A percentile compares a stretch with the other conserved stretches of the same genome.
Evolutionary conservation across 2,888 invertebrate genomes (phyloP).

Genomic region (Prosopocoilus inquinatus): DNA sequence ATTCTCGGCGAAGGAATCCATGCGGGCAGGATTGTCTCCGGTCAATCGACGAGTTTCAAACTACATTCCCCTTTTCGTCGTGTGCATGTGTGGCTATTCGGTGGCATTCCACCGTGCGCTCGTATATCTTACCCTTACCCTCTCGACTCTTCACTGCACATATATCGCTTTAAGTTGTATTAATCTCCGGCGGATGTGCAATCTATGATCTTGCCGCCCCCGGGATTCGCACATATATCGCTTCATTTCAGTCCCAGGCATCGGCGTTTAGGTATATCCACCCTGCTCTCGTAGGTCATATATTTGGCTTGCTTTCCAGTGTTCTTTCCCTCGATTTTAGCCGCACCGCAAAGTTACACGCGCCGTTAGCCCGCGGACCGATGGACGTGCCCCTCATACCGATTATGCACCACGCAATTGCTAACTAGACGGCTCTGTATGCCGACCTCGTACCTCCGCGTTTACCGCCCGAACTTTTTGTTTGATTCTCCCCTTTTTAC

Average conservation of each 20-base stretch:
- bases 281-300: conserved; percentile 30
- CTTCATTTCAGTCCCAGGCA: conserved; percentile 21
- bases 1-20: conserved; percentile 38
- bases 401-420: conserved; percentile 20
- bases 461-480: conserved; percentile 16
- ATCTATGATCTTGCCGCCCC: conserved; percentile 26
- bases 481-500: no score
- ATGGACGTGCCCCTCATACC: conserved; percentile 29
- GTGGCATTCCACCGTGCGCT: conserved; percentile 13
- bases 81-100: conserved; percentile 12
- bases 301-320: conserved; percentile 32
- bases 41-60: conserved; percentile 32
- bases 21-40: conserved; percentile 42
- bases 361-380: conserved; percentile 48
- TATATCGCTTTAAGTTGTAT: conserved; percentile 25
- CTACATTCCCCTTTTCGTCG: not conserved
- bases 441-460: conserved; percentile 24
- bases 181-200: conserved; percentile 26
- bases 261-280: conserved; percentile 26
- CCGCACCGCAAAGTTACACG: conserved; percentile 45
- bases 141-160: conserved; percentile 5
- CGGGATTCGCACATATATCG: conserved; percentile 24
- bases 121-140: conserved; percentile 17
- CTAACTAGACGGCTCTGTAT: conserved; percentile 24
- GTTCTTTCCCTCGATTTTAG: conserved; percentile 27